These are phyloP conservation scores for Gymnorhina tibicen DNA, from an alignment of 2,113 vertebrate species.

Conservation along the genomic window DNA sequence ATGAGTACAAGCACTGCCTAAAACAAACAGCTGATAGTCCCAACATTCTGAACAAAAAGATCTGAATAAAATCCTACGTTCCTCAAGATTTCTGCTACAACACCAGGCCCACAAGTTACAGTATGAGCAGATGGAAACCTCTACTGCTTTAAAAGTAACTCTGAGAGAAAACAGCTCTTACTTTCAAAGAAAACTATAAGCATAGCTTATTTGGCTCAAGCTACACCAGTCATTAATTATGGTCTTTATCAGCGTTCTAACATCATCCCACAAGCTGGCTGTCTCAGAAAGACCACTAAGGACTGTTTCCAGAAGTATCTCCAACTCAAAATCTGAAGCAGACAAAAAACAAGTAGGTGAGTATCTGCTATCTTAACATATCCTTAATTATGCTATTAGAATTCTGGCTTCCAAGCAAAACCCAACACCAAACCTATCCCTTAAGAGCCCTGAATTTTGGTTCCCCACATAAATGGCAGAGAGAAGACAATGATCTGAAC, in stretches of 20 bases:
- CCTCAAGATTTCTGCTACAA: neutral
- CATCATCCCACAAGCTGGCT: neutral
- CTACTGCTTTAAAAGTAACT: neutral
- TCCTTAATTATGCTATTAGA: neutral
- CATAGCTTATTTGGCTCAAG: neutral
- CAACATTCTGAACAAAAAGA: neutral
- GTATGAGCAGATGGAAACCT: neutral
- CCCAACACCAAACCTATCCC: neutral
- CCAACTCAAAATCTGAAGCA: neutral
- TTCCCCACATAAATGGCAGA: neutral
- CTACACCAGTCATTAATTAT: neutral
- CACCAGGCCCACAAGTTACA: neutral
- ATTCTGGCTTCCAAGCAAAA: neutral
- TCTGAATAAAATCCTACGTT: neutral
- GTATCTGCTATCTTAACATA: neutral
- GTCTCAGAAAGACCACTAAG: neutral
- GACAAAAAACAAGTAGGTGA: neutral
- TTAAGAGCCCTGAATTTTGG: neutral
- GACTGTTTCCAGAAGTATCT: neutral
- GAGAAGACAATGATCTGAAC: neutral
- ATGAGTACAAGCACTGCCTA: neutral
- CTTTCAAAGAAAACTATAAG: neutral
- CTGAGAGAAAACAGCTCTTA: neutral
- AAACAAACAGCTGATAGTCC: neutral
- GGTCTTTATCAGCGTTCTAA: neutral